Percentiles rank a stretch among this genome's conserved stretches.
These are phyloP conservation scores for Trachelus tabidus DNA, from an alignment of 2,888 invertebrate genomes.

Conservation along the genomic window DNA sequence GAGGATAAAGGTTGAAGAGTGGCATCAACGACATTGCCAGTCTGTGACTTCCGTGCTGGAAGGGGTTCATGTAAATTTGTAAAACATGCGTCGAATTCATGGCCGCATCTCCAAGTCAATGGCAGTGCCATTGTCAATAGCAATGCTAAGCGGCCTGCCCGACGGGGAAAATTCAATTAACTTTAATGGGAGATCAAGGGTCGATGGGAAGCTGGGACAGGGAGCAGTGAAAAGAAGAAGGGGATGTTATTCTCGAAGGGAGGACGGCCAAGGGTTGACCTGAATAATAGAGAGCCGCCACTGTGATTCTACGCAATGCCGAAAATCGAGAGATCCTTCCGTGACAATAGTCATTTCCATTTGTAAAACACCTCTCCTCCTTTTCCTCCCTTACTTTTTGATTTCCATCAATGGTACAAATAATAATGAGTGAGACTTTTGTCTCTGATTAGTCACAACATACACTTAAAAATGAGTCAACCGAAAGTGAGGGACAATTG, in stretches of 20 bases:
- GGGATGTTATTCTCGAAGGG: not conserved
- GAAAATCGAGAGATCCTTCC: slow-evolving; percentile 15
- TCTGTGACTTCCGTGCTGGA: not conserved
- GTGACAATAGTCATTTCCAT: slow-evolving; percentile 12
- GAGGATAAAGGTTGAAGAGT: not conserved
- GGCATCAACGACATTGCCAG: not conserved
- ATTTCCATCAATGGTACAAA: not conserved
- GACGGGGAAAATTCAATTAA: slow-evolving; percentile 69
- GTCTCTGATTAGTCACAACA: not conserved
- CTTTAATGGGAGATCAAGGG: slow-evolving; percentile 67
- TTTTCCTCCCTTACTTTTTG: not conserved
- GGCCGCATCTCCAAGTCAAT: slow-evolving; percentile 37
- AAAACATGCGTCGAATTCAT: slow-evolving; percentile 43
- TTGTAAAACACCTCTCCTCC: slow-evolving; percentile 20
- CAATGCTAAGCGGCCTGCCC: slow-evolving; percentile 17
- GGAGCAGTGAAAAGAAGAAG: not conserved
- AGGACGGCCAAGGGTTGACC: not conserved
- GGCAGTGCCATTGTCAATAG: slow-evolving; percentile 41
- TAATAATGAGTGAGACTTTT: not conserved
- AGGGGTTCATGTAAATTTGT: slow-evolving; percentile 44
- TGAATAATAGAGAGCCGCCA: slow-evolving; percentile 1
- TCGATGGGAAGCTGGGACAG: not conserved
- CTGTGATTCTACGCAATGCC: slow-evolving; percentile 3
- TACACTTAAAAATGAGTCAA: not conserved
- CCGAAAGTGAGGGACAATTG: not conserved